Conservation (phyloP, 2,888 invertebrate species). For the Coelinius sp. region DNA sequence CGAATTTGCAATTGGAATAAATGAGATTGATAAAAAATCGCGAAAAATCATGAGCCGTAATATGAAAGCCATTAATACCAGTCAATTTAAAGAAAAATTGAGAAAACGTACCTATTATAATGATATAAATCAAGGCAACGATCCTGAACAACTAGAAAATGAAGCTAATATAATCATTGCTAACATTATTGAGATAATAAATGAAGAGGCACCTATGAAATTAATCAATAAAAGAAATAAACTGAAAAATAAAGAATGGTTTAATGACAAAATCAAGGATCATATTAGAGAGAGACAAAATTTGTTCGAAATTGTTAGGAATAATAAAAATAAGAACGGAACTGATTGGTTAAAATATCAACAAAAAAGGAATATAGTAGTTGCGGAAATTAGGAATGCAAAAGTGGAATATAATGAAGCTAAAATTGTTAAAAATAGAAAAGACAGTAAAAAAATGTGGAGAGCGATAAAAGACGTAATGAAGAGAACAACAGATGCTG, state of each 20-base stretch:
- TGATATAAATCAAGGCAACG: too few species aligned
- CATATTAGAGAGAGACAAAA: constrained; percentile 1
- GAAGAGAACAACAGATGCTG: too few species aligned
- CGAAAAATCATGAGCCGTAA: constrained; percentile 11
- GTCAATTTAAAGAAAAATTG: constrained; percentile 1
- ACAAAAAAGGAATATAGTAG: constrained; percentile 11
- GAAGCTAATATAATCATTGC: not conserved
- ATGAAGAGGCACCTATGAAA: constrained; percentile 22
- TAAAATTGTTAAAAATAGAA: constrained; percentile 24
- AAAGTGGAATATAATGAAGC: constrained; percentile 29
- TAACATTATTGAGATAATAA: not conserved
- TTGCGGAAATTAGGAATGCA: not conserved
- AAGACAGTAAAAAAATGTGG: constrained; percentile 7
- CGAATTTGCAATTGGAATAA: not conserved
- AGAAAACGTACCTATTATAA: too few species aligned
- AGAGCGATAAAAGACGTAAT: too few species aligned
- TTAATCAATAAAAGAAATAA: not conserved
- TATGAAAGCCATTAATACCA: not conserved
- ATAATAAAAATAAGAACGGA: not conserved
- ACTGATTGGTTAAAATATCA: constrained; percentile 19
- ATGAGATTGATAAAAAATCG: not conserved
- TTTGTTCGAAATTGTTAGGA: constrained; percentile 13
- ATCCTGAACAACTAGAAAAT: not conserved
- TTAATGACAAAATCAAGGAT: constrained; percentile 10
- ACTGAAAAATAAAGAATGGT: constrained; percentile 27